These are phyloP conservation scores for Muscicapa comitata DNA, from an alignment of 2,797 vertebrate species.

Conservation along the genomic window DNA sequence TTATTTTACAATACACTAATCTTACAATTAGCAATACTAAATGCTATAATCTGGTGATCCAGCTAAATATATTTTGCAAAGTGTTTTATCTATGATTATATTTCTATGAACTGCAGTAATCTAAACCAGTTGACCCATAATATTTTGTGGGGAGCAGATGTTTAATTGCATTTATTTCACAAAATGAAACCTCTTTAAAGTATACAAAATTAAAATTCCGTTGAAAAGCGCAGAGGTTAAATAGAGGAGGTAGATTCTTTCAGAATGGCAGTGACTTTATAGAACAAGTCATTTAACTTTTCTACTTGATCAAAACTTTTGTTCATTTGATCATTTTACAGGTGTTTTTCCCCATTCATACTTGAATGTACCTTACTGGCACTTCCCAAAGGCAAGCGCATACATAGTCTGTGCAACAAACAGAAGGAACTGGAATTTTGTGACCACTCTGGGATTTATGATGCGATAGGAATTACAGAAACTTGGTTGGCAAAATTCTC, in stretches of 20 bases:
- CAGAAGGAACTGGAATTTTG: not conserved
- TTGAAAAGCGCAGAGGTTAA: not conserved
- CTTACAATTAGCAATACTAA: not conserved
- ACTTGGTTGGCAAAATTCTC: not conserved
- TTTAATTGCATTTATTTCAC: not conserved
- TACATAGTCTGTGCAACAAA: not conserved
- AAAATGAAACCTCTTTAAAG: not conserved
- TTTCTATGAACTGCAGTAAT: not conserved
- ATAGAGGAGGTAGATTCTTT: not conserved
- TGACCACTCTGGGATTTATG: not conserved
- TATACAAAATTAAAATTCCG: not conserved
- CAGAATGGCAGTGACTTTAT: not conserved
- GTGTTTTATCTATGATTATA: not conserved
- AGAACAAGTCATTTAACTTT: not conserved
- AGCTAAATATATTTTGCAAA: not conserved
- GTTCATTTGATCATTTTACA: not conserved
- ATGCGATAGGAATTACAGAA: not conserved
- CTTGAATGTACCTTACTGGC: not conserved
- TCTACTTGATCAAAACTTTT: not conserved
- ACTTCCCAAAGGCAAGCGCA: not conserved
- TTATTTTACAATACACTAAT: not conserved
- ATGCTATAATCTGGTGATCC: not conserved
- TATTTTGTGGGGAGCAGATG: not conserved
- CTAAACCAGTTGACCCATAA: not conserved
- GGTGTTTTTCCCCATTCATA: not conserved